Evolutionary conservation across 2,113 vertebrate genomes (phyloP).

Genomic region (Pycnonotus jocosus): DNA sequence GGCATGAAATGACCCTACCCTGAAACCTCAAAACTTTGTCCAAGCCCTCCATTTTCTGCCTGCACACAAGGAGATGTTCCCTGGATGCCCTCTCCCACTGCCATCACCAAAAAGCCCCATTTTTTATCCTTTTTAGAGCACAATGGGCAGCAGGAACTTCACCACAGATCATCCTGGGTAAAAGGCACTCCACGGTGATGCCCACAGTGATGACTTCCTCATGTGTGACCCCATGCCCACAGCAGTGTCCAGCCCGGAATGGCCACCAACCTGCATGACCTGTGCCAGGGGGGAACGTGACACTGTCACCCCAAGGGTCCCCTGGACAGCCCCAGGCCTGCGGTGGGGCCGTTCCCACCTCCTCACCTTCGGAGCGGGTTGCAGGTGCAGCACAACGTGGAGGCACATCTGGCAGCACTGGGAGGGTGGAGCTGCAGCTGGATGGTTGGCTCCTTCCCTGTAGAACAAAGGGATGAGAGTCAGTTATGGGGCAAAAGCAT

Average conservation of each 20-base stretch:
- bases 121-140: background rate
- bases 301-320: background rate
- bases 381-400: fast-evolving
- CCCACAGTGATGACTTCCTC: too few relatives aligned
- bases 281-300: fast-evolving
- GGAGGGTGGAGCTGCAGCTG: background rate
- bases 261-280: fast-evolving
- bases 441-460: background rate
- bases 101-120: background rate
- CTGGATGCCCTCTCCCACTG: background rate
- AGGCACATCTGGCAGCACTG: background rate
- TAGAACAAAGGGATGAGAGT: background rate
- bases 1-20: background rate
- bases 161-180: background rate
- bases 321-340: background rate
- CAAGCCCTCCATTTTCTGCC: background rate
- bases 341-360: fast-evolving
- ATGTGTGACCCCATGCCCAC: background rate
- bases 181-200: background rate
- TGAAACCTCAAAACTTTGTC: background rate
- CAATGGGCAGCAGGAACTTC: fast-evolving
- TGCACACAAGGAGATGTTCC: background rate
- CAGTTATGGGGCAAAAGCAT: fast-evolving
- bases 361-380: background rate
- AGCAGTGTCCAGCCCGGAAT: background rate